Evolutionary conservation across 2,797 vertebrate genomes (phyloP), one percentile per base, ranked within the genome.

Genomic region (Lacerta bilineata): DNA sequence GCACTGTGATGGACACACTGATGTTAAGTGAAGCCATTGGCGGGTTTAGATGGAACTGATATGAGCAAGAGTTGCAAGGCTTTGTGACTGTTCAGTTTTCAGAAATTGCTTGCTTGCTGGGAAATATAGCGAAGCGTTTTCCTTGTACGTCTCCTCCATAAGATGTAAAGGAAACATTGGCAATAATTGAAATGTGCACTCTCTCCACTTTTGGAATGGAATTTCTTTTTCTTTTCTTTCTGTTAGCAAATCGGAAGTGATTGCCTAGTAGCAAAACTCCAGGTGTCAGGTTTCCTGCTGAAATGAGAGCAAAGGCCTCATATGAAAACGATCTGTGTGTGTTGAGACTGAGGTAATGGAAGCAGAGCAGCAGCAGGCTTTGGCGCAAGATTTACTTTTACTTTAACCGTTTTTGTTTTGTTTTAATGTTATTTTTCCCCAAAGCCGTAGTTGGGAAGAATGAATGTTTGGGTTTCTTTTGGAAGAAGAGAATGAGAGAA

Each of bases 271-370:
- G 92, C 59, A 93, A 91, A 88, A 88, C 84, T 36, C 88, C 86
- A 91, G 84, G 93, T 90, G 88, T 95, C 92, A 1, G 85, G 27
- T 94, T 96, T 95, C 95, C 91, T 15, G n/a, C 27, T 7, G 85
- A 85, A 85, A 81, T 55, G 83, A 1, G 0, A 85, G 90, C 81
- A 9, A 55, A 89, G 90, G 87, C 91, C 64, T 91, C 84, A 2
- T 8, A 27, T 75, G 90, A 92, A 95, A 96, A 92, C 89, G 84
- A 50, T 91, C 93, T 91, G 92, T 76, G 41, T 72, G 83, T 0
- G 0, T 75, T 1, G 15, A 75, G 59, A 18, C 61, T 82, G 78
- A 86, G 84, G 86, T 87, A 84, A 0, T 36, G 64, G 86, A 92
- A 89, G 84, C 72, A 69, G 72, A 81, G 72, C n/a, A 76, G 79